Evolutionary conservation across 2,113 vertebrate genomes (phyloP).

Genomic region (Jaculus jaculus): DNA sequence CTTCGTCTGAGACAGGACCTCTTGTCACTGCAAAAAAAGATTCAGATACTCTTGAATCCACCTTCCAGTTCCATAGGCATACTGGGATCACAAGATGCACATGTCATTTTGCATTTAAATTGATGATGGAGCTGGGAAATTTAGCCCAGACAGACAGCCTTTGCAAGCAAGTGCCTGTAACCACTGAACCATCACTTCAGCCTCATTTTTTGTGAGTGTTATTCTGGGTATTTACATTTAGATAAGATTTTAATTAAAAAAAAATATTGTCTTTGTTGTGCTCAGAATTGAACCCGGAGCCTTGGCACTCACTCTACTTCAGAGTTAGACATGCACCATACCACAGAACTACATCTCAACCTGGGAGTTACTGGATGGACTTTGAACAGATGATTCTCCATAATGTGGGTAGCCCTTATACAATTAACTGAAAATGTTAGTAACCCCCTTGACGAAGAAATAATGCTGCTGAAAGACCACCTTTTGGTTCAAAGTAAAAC

Average conservation of each 20-base stretch:
- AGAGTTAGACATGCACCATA: background rate
- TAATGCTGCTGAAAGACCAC: background rate
- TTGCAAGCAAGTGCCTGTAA: too few relatives aligned
- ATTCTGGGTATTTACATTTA: slow-evolving; percentile 9
- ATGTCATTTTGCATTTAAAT: too few relatives aligned
- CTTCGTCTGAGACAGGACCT: too few relatives aligned
- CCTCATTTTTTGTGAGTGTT: background rate
- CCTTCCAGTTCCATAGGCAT: too few relatives aligned
- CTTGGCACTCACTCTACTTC: background rate
- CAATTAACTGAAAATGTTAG: slow-evolving; percentile 3
- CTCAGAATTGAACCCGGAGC: background rate
- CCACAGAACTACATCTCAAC: background rate
- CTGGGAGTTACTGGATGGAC: background rate
- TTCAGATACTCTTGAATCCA: too few relatives aligned
- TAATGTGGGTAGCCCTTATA: background rate
- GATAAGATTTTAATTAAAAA: background rate
- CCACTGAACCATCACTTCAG: too few relatives aligned
- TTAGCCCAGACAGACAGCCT: too few relatives aligned
- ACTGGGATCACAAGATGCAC: too few relatives aligned
- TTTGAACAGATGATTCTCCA: background rate
- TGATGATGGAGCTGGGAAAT: too few relatives aligned
- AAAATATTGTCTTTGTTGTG: background rate
- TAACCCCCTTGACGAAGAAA: background rate
- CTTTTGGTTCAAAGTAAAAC: background rate
- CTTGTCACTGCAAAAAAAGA: too few relatives aligned